These are phyloP conservation scores for Myotis daubentonii DNA, from an alignment of 2,797 vertebrate species.

Conservation along the genomic window DNA sequence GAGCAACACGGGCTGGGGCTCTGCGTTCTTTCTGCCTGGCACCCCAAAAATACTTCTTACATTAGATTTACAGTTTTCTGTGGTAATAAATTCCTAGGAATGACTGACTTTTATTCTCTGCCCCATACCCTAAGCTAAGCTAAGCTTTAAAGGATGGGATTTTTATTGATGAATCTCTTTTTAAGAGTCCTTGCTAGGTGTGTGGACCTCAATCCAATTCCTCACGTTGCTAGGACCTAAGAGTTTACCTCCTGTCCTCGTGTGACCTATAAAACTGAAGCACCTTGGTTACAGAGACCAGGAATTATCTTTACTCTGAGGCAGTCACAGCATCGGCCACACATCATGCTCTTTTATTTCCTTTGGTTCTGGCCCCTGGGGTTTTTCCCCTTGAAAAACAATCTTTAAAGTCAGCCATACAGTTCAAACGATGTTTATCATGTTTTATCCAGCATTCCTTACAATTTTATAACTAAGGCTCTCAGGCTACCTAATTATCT, in stretches of 20 bases:
- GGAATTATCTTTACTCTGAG: background rate
- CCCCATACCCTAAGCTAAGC: background rate
- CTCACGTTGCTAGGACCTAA: background rate
- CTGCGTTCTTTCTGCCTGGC: background rate
- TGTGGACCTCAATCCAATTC: background rate
- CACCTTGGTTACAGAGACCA: background rate
- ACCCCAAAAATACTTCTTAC: background rate
- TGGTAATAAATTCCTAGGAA: background rate
- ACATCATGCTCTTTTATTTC: background rate
- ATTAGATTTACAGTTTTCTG: background rate
- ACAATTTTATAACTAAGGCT: background rate
- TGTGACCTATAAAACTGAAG: background rate
- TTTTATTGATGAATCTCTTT: background rate
- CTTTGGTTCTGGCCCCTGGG: background rate
- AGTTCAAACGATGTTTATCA: background rate
- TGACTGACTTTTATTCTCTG: background rate
- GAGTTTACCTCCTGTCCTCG: background rate
- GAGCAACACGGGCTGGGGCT: no score
- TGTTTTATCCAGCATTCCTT: background rate
- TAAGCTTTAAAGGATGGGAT: background rate
- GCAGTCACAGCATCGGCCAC: background rate
- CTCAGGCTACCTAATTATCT: background rate
- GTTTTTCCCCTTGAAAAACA: background rate
- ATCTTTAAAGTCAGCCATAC: background rate
- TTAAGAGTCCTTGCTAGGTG: background rate